phyloP scores from a whole-genome alignment of 2,888 invertebrate species.

The Cheilosia vulpina region DNA sequence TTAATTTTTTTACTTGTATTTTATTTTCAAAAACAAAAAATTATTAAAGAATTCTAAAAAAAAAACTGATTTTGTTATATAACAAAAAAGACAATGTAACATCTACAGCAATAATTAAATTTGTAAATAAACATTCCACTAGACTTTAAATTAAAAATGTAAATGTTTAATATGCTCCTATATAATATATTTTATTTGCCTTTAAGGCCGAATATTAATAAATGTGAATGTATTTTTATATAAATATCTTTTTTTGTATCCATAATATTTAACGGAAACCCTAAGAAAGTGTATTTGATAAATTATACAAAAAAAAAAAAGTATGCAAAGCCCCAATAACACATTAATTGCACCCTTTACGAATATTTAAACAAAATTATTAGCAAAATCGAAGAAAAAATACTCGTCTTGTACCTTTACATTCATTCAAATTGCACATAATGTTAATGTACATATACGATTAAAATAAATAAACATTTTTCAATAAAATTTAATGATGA shows the following conservation, averaged over 20 bases:
- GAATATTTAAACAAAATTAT: conserved; percentile 4
- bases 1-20: background rate
- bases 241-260: background rate
- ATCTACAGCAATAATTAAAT: conserved; percentile 26
- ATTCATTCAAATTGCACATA: conserved; percentile 48
- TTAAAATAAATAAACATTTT: background rate
- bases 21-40: background rate
- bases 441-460: conserved; percentile 22
- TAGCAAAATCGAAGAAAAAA: background rate
- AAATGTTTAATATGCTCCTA: conserved; percentile 12
- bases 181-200: background rate
- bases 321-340: background rate
- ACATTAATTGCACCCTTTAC: conserved; percentile 27
- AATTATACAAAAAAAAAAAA: conserved; percentile 6
- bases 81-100: background rate
- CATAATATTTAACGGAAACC: background rate
- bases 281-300: background rate
- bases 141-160: conserved; percentile 4
- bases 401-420: conserved; percentile 23
- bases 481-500: background rate
- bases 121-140: conserved; percentile 23
- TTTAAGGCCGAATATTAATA: background rate
- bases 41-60: background rate
- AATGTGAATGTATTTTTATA: conserved; percentile 16
- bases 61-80: background rate